Percentiles rank a stretch among this genome's conserved stretches.
Conservation (phyloP, 2,797 vertebrate genomes). For the Hemibagrus guttatus region DNA sequence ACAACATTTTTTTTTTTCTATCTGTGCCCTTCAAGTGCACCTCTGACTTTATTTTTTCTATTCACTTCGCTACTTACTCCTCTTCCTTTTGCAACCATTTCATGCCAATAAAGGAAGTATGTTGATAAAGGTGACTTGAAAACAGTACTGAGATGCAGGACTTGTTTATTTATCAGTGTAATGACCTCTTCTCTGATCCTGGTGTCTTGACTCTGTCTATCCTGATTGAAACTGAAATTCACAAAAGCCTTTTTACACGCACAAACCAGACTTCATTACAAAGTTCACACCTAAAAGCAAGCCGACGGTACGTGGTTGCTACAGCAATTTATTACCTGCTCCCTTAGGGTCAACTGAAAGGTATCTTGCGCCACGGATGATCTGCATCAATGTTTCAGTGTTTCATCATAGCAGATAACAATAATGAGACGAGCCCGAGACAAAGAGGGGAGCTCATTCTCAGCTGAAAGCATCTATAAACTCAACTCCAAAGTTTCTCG, state of each 20-base stretch:
- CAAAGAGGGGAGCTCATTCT: constrained; percentile 65
- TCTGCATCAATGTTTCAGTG: constrained; percentile 77
- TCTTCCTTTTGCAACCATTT: neutral
- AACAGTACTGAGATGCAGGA: constrained; percentile 6
- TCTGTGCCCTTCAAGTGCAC: neutral
- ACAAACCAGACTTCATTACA: constrained; percentile 49
- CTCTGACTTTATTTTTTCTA: too few species aligned
- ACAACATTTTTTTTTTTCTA: neutral
- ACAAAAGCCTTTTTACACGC: constrained; percentile 51
- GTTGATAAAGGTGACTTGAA: constrained; percentile 11
- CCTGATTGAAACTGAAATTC: constrained; percentile 52
- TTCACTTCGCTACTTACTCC: neutral
- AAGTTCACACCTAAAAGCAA: constrained; percentile 56
- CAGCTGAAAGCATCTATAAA: constrained; percentile 77
- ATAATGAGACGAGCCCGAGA: constrained; percentile 74
- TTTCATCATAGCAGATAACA: constrained; percentile 73
- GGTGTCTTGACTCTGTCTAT: neutral
- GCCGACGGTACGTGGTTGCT: constrained; percentile 53
- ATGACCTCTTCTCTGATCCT: neutral
- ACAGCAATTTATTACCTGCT: constrained; percentile 68
- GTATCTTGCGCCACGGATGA: constrained; percentile 71
- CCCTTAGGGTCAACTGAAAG: constrained; percentile 70
- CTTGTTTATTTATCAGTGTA: neutral
- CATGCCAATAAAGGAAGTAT: neutral
- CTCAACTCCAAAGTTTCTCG: constrained; percentile 77